Evolutionary conservation across 2,888 invertebrate genomes (phyloP), one percentile per base, ranked within the genome.

Genomic region (Agrenia bidenticulata): DNA sequence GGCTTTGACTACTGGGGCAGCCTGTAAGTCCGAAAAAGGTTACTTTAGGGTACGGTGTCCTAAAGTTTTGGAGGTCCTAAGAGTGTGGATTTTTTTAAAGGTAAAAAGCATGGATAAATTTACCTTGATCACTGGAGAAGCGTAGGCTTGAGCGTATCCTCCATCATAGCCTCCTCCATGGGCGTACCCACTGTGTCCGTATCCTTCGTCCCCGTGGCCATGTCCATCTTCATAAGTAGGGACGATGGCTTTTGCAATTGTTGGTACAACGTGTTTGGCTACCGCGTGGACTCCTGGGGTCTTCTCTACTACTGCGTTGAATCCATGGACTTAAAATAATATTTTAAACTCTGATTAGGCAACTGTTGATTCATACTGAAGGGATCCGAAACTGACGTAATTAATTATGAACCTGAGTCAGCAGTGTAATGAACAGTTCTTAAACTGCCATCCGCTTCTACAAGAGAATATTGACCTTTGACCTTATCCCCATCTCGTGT

Each of bases 241-340:
- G 27, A 60, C 56, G 1, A 41, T 51, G 13, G 63, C 67, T 24
- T 45, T 55, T 11, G 53, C 59, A 24, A 64, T 65, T 1, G 57
- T 65, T 2, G 61, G 68, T 27, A 64, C 63, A n/a, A 69, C 63
- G 4, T 61, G 59, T 45, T 66, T 63, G 11, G 67, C 62, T 9
- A 67, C 65, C 23, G 69, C 64, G n/a, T 57, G 57, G 21, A 69
- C 53, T 32, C 67, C 69, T 50, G 73, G 73, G 42, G 71, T 64
- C 39, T 73, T 73, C 49, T 73, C 73, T 2, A 73, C 71, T 1
- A 69, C 66, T 19, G 73, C 73, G 32, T 73, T 69, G 57, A 74
- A 74, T 24, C 74, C 74, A 54, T 64, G 58, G 45, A 54, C 61
- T 56, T 4, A 32, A 32, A 32, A 32, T 32, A 4, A 70, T 32